A percentile compares a stretch with the other conserved stretches of the same genome.
These are phyloP conservation scores for Hyphantria cunea DNA, from an alignment of 1,140 invertebrate species.

Conservation along the genomic window DNA sequence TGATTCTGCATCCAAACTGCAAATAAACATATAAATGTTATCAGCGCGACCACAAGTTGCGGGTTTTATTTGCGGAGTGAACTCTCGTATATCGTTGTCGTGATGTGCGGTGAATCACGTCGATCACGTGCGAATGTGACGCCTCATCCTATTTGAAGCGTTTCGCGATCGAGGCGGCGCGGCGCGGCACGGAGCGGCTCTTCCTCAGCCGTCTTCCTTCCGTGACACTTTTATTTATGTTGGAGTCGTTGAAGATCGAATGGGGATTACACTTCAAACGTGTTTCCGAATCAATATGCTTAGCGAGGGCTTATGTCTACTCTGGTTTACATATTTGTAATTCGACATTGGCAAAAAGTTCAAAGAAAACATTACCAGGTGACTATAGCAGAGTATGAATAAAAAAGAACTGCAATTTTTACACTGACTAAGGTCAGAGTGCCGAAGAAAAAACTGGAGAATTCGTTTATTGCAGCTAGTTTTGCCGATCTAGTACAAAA, in stretches of 20 bases:
- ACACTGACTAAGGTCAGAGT: no score
- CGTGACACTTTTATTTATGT: slow-evolving; percentile 33
- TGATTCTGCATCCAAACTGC: not conserved
- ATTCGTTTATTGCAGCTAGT: no score
- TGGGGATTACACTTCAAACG: slow-evolving; percentile 20
- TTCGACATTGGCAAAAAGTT: slow-evolving; percentile 3
- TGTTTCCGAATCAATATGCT: slow-evolving; percentile 22
- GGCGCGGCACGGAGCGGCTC: not conserved
- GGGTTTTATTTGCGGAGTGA: slow-evolving; percentile 12
- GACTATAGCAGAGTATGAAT: no score
- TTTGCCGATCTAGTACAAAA: no score
- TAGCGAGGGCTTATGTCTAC: not conserved
- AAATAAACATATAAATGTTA: slow-evolving; percentile 11
- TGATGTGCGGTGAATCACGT: slow-evolving; percentile 5
- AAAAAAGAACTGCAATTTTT: no score
- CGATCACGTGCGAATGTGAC: slow-evolving; percentile 15
- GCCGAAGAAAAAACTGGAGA: no score
- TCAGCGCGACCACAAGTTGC: not conserved
- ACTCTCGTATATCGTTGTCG: not conserved
- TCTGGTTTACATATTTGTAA: not conserved
- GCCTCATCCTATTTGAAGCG: slow-evolving; percentile 29
- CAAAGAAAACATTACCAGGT: not conserved
- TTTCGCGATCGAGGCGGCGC: slow-evolving; percentile 5
- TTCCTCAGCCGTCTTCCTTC: slow-evolving; percentile 9
- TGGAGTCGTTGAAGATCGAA: slow-evolving; percentile 25